Conservation (phyloP, 2,888 invertebrate genomes). For the Ligdia adustata region DNA sequence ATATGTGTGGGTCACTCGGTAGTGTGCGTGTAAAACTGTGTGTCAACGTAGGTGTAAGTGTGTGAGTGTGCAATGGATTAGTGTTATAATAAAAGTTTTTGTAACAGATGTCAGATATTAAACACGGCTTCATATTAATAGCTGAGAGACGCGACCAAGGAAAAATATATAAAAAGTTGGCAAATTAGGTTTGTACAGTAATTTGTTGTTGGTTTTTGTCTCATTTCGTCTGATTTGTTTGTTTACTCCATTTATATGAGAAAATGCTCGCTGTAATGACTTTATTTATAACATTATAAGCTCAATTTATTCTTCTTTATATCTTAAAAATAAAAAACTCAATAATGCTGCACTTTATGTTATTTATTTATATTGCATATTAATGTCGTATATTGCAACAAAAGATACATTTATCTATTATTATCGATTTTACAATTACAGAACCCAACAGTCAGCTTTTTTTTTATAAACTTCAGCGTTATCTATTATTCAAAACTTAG, state of each 20-base stretch:
- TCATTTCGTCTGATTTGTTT: constrained; percentile 64
- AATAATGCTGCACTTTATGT: too few species aligned
- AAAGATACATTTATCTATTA: too few species aligned
- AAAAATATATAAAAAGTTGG: constrained; percentile 80
- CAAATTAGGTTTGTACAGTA: constrained; percentile 70
- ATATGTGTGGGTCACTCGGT: constrained; percentile 60
- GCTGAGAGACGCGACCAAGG: constrained; percentile 69
- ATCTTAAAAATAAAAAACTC: too few species aligned
- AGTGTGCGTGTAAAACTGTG: constrained; percentile 46
- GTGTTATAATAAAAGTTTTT: constrained; percentile 84
- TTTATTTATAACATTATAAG: too few species aligned
- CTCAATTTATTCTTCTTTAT: too few species aligned
- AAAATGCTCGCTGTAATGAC: too few species aligned
- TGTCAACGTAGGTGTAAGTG: constrained; percentile 45
- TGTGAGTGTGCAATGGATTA: constrained; percentile 79
- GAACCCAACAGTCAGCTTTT: too few species aligned
- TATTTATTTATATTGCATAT: too few species aligned
- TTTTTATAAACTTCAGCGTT: too few species aligned
- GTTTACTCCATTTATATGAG: constrained; percentile 53
- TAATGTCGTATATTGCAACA: too few species aligned
- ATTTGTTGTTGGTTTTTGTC: constrained; percentile 60
- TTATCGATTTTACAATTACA: too few species aligned
- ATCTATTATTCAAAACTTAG: too few species aligned
- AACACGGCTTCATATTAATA: constrained; percentile 81
- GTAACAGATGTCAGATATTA: constrained; percentile 84